Evolutionary conservation across 2,113 vertebrate species (phyloP).

Genomic region (Plectropomus leopardus): DNA sequence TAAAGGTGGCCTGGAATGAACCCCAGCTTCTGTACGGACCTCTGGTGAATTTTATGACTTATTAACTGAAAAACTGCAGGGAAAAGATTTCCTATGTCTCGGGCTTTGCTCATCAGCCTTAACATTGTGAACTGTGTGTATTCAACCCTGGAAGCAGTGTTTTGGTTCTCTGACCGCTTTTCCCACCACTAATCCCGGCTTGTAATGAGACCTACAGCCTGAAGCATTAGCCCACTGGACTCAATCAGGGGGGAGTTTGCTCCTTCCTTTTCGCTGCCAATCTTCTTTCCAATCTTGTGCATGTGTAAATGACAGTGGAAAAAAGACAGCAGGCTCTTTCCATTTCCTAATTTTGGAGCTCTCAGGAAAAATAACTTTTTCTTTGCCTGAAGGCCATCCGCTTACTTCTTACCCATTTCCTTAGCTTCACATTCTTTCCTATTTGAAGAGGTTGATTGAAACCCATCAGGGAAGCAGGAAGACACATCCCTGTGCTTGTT

Average conservation of each 20-base stretch:
- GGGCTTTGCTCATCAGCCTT: slow-evolving; percentile 2
- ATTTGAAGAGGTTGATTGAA: slow-evolving; percentile 48
- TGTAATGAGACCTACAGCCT: slow-evolving; percentile 55
- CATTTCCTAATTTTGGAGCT: slow-evolving; percentile 63
- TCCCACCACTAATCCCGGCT: slow-evolving; percentile 35
- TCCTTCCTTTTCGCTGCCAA: slow-evolving; percentile 32
- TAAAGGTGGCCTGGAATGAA: background rate
- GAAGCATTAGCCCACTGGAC: slow-evolving; percentile 33
- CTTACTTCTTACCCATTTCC: slow-evolving; percentile 52
- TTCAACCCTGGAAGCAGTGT: slow-evolving; percentile 1
- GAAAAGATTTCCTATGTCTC: background rate
- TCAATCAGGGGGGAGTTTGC: background rate
- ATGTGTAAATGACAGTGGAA: slow-evolving; percentile 53
- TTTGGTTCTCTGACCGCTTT: slow-evolving; percentile 36
- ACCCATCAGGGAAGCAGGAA: slow-evolving; percentile 8
- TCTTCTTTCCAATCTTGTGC: slow-evolving; percentile 64
- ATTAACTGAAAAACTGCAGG: background rate
- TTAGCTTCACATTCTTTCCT: slow-evolving; percentile 57
- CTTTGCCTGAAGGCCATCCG: slow-evolving; percentile 36
- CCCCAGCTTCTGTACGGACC: background rate
- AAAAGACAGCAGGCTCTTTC: slow-evolving; percentile 57
- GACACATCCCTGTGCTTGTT: slow-evolving; percentile 6
- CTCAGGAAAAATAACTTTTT: slow-evolving; percentile 33
- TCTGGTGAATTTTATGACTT: slow-evolving; percentile 1
- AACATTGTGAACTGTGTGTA: slow-evolving; percentile 2